These are phyloP conservation scores for Gouania willdenowi DNA, from an alignment of 2,797 vertebrate species.

Conservation along the genomic window DNA sequence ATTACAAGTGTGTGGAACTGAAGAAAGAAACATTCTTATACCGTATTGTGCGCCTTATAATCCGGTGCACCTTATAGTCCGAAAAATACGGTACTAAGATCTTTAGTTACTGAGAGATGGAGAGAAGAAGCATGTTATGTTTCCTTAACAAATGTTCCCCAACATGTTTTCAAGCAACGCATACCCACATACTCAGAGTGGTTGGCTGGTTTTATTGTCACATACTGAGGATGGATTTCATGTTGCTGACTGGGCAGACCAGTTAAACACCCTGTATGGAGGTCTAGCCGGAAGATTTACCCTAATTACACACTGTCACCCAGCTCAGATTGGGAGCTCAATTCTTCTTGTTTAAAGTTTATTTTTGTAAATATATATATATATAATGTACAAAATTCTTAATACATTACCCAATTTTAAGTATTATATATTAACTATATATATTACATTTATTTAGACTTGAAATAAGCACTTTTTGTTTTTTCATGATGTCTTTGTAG, in stretches of 20 bases:
- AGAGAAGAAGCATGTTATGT: neutral
- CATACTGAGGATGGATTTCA: slow-evolving; percentile 33
- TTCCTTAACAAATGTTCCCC: slow-evolving; percentile 15
- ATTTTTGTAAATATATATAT: no score
- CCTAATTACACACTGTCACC: slow-evolving; percentile 55
- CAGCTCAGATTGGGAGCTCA: slow-evolving; percentile 12
- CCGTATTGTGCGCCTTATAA: no score
- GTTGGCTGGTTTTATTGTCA: slow-evolving; percentile 30
- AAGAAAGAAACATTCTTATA: no score
- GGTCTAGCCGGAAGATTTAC: slow-evolving; percentile 54
- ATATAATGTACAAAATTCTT: no score
- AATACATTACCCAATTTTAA: no score
- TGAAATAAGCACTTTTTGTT: no score
- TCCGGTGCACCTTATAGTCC: no score
- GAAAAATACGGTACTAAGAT: no score
- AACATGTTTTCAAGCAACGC: slow-evolving; percentile 9
- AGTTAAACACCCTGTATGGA: slow-evolving; percentile 61
- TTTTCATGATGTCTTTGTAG: no score
- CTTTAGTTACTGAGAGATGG: neutral
- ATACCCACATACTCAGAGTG: slow-evolving; percentile 21
- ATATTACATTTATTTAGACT: no score
- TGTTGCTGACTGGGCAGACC: slow-evolving; percentile 51
- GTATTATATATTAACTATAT: no score
- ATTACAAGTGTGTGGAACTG: no score
- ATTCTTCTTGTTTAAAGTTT: slow-evolving; percentile 22